Conservation (phyloP, 2,113 vertebrate genomes). For the Cololabis saira region DNA sequence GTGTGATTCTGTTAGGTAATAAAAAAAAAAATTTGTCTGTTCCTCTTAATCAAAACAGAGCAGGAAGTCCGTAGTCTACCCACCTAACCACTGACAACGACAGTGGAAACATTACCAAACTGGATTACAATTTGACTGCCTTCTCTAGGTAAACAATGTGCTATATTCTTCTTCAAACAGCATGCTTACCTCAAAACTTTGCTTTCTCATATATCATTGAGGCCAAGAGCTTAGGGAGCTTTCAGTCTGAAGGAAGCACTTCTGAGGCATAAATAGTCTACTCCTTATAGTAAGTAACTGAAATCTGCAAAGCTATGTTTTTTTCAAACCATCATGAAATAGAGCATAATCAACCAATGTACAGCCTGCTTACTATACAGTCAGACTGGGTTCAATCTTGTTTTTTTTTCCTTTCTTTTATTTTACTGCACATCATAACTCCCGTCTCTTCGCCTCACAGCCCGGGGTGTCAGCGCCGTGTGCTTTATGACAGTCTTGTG, state of each 20-base stretch:
- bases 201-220: too few species aligned
- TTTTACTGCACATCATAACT: constrained; percentile 61
- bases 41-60: background rate
- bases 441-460: constrained; percentile 20
- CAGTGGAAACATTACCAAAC: constrained; percentile 37
- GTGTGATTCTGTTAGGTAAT: too few species aligned
- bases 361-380: constrained; percentile 19
- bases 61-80: constrained; percentile 1
- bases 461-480: constrained; percentile 50
- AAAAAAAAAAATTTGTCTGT: background rate
- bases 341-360: background rate
- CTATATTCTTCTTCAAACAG: background rate
- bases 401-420: constrained; percentile 2
- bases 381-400: constrained; percentile 24
- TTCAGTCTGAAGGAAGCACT: too few species aligned
- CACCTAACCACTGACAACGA: background rate
- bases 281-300: background rate
- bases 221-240: too few species aligned
- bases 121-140: constrained; percentile 34
- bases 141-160: constrained; percentile 27
- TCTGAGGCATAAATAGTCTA: too few species aligned
- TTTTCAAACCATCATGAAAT: constrained; percentile 4
- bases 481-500: constrained; percentile 60
- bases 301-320: background rate
- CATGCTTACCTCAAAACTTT: background rate